Base-by-base conservation (phyloP, 2,888 invertebrate species). In the Tiliacea citrago region DNA sequence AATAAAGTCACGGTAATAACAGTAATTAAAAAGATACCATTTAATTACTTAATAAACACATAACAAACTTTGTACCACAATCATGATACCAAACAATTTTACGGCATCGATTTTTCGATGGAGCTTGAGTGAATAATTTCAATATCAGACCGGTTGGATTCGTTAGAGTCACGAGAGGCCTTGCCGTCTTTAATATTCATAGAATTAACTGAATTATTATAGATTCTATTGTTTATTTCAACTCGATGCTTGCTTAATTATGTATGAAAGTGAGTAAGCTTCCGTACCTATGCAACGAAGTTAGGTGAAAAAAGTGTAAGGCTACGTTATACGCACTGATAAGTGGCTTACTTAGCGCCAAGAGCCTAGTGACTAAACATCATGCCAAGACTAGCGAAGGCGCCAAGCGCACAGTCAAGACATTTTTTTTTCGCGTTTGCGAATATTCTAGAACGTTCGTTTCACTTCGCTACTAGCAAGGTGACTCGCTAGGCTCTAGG, bases 161-260 rank as follows among this genome's bases (percentile, higher is more conserved):
- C 29, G 49, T 29, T n/a, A 13, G 13, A 24, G 69, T 60, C 82
- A 81, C 82, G 82, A 68, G 68, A 65, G 62, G 51, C 57, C 71
- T 35, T n/a, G 45, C 9, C 21, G n/a, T 53, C 18, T 12, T 47
- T 81, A 63, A 29, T 69, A 69, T 81, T 61, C 84, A 81, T 57
- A 24, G 29, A 45, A 70, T 24, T 84, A 42, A 81, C 49, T 55
- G 66, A 75, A 75, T 75, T 58, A 62, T 67, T 81, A 42, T n/a
- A 49, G 49, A 70, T 24, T 62, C 1, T 24, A 68, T 77, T 45
- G 42, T 63, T 63, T 79, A 70, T 62, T 63, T 63, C 29, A 24
- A n/a, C 51, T 68, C 21, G 16, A 2, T 24, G 57, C n/a, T 2
- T 29, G 62, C n/a, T 57, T 16, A 68, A 63, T 53, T 75, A 49